These are phyloP conservation scores for Nephrocerus scutellatus DNA, from an alignment of 2,888 invertebrate genomes.

Conservation along the genomic window DNA sequence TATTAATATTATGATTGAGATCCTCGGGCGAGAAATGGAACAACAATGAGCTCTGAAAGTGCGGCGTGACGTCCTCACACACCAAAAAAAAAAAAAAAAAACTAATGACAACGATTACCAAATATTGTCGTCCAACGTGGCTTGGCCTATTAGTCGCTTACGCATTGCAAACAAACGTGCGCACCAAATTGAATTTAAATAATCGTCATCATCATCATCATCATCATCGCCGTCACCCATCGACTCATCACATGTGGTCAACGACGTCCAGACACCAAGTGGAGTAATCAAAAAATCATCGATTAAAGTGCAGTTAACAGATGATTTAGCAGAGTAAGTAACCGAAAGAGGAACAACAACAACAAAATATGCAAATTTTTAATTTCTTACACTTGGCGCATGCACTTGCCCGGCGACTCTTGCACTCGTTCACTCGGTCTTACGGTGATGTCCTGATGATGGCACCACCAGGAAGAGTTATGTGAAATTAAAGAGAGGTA, in stretches of 20 bases:
- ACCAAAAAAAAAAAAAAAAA: constrained; percentile 3
- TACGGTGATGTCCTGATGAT: too few relatives aligned
- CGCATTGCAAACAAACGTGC: background rate
- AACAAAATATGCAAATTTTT: too few relatives aligned
- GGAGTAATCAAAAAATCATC: constrained; percentile 23
- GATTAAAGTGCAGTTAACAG: constrained; percentile 22
- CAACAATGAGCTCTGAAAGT: background rate
- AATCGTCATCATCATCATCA: background rate
- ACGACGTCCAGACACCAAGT: constrained; percentile 11
- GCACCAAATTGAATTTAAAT: background rate
- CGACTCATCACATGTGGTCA: background rate
- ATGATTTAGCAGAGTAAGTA: too few relatives aligned
- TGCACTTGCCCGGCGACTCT: too few relatives aligned
- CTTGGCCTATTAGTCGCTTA: background rate
- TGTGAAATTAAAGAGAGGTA: too few relatives aligned
- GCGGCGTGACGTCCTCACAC: background rate
- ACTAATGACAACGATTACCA: too few relatives aligned
- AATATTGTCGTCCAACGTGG: background rate
- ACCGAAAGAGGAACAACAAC: too few relatives aligned
- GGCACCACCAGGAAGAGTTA: too few relatives aligned
- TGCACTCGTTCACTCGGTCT: too few relatives aligned
- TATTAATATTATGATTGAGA: constrained; percentile 25
- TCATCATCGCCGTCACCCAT: background rate
- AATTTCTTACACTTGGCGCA: too few relatives aligned
- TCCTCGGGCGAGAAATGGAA: constrained; percentile 13